phyloP scores from a whole-genome alignment of 2,888 invertebrate species.

The Caenorhabditis sp. region DNA sequence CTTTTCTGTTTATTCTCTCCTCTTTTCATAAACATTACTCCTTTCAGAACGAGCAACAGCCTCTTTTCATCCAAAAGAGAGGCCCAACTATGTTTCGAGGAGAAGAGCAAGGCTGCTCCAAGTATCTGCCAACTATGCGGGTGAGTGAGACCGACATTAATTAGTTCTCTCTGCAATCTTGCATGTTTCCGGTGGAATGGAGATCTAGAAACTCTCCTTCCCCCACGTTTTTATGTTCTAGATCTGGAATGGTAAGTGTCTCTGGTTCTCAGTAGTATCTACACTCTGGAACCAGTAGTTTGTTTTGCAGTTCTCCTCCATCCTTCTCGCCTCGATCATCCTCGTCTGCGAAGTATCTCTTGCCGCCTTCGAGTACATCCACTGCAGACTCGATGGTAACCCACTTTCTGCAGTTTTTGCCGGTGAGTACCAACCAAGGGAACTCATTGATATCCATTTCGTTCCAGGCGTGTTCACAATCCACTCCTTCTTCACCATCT shows the following conservation, averaged over 20 bases:
- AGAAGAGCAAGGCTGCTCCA: constrained; percentile 56
- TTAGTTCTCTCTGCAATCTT: constrained; percentile 37
- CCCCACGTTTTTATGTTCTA: constrained; percentile 5
- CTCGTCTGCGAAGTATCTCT: constrained; percentile 48
- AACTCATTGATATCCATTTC: not conserved
- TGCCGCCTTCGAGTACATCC: constrained; percentile 57
- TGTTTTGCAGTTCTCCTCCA: constrained; percentile 45
- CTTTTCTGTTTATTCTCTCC: constrained; percentile 34
- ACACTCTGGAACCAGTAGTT: not conserved
- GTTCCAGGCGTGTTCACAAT: constrained; percentile 63
- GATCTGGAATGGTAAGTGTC: constrained; percentile 20
- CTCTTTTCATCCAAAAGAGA: not conserved
- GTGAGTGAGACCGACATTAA: constrained; percentile 44
- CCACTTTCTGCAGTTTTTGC: constrained; percentile 58
- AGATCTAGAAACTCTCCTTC: constrained; percentile 27
- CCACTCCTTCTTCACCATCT: constrained; percentile 63
- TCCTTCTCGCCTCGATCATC: constrained; percentile 46
- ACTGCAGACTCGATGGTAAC: constrained; percentile 50
- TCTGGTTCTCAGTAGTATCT: not conserved
- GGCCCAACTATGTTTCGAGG: constrained; percentile 54
- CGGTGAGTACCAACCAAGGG: constrained; percentile 16
- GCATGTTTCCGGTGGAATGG: constrained; percentile 50
- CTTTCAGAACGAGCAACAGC: constrained; percentile 5
- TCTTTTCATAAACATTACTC: constrained; percentile 43
- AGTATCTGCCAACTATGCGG: constrained; percentile 67